Conservation (phyloP, 2,797 vertebrate species). For the Aselliscus stoliczkanus region DNA sequence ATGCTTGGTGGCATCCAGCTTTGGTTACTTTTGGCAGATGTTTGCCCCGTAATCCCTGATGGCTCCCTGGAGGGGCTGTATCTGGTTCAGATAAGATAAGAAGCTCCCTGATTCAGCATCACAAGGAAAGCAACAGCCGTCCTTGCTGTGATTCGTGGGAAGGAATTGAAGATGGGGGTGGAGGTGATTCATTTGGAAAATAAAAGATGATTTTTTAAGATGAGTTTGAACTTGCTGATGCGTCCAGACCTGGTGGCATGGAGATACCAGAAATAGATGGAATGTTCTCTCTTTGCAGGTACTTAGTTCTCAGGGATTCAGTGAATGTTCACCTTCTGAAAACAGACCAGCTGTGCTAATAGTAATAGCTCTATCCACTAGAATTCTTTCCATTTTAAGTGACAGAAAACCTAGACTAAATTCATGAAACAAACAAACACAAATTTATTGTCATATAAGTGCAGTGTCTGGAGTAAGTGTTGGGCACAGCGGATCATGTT, state of each 20-base stretch:
- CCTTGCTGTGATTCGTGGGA: not conserved
- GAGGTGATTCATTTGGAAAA: not conserved
- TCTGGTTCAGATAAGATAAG: slow-evolving; percentile 60
- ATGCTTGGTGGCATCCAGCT: not conserved
- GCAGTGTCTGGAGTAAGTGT: fast-evolving
- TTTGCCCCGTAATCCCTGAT: not conserved
- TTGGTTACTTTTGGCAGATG: not conserved
- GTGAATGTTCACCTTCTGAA: not conserved
- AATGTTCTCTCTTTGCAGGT: not conserved
- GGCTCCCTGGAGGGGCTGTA: not conserved
- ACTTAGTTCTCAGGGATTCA: not conserved
- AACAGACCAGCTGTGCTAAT: not conserved
- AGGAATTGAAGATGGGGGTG: not conserved
- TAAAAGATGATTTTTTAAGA: not conserved
- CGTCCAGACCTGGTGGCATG: not conserved
- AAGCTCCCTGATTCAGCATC: not conserved
- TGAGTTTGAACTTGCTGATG: not conserved
- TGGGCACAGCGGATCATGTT: fast-evolving
- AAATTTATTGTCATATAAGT: not conserved
- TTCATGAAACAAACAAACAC: not conserved
- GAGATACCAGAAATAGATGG: not conserved
- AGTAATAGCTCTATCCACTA: not conserved
- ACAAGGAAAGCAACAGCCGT: not conserved
- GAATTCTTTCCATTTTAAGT: not conserved
- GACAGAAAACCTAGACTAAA: not conserved